Evolutionary conservation across 2,888 invertebrate species (phyloP).

Genomic region (Spisula subtruncata): DNA sequence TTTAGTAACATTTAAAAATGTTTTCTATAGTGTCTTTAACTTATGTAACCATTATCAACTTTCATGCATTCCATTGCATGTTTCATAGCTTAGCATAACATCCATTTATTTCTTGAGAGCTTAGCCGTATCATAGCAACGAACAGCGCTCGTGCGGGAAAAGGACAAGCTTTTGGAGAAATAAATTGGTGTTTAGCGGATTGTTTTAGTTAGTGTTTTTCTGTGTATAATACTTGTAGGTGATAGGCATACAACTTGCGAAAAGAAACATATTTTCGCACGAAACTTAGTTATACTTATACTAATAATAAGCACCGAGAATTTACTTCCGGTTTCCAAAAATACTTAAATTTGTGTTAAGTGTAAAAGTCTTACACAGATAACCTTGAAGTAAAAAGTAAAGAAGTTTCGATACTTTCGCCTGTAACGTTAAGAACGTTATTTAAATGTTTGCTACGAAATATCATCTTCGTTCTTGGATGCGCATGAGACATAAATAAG

Average conservation of each 20-base stretch:
- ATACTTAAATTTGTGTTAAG: background rate
- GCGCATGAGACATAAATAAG: background rate
- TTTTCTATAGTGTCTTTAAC: slow-evolving; percentile 12
- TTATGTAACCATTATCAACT: background rate
- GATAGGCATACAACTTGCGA: background rate
- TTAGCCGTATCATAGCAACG: background rate
- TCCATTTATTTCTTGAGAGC: background rate
- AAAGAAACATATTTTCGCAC: background rate
- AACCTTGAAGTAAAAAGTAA: background rate
- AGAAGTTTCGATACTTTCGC: background rate
- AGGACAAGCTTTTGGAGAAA: too few relatives aligned
- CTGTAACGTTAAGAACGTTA: background rate
- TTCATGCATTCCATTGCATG: slow-evolving; percentile 12
- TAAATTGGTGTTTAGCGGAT: background rate
- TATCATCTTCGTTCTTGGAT: background rate
- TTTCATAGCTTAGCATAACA: background rate
- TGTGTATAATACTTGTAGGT: background rate
- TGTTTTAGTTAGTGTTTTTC: background rate
- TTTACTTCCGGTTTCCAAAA: background rate
- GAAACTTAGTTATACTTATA: background rate
- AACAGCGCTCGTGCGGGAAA: background rate
- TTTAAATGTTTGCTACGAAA: background rate
- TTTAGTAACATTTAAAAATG: background rate
- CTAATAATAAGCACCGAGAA: background rate
- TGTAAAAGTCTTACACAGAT: background rate